phyloP scores from a whole-genome alignment of 2,888 invertebrate genomes.

The Oscheius myriophilus region DNA sequence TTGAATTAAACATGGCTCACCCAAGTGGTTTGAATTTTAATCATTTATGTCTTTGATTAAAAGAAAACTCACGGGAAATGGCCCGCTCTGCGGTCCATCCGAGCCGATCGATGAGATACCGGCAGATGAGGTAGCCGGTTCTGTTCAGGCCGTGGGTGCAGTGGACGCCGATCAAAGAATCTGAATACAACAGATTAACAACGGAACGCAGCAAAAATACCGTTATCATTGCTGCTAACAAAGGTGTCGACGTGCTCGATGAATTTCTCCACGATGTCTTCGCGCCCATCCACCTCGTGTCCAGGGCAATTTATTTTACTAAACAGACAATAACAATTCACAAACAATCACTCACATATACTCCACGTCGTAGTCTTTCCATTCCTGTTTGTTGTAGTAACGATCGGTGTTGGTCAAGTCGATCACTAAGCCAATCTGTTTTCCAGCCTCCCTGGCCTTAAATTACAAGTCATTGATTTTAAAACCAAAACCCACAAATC shows the following conservation, averaged over 20 bases:
- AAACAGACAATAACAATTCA: conserved; percentile 62
- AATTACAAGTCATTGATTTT: not conserved
- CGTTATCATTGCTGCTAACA: conserved; percentile 34
- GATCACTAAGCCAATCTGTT: conserved; percentile 70
- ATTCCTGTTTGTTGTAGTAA: conserved; percentile 63
- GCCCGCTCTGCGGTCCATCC: conserved; percentile 46
- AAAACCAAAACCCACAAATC: conserved; percentile 26
- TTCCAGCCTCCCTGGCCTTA: conserved; percentile 54
- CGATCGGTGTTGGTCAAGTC: conserved; percentile 72
- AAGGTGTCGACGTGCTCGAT: conserved; percentile 42
- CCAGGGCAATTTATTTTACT: conserved; percentile 56
- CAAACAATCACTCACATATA: conserved; percentile 40
- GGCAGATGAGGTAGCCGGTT: conserved; percentile 74
- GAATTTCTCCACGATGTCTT: conserved; percentile 55
- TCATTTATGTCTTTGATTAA: too few relatives aligned
- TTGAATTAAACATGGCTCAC: too few relatives aligned
- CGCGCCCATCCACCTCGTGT: conserved; percentile 54
- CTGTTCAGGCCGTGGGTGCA: conserved; percentile 76
- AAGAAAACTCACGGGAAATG: conserved; percentile 38
- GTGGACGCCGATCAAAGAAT: conserved; percentile 73
- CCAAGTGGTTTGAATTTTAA: too few relatives aligned
- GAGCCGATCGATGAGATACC: conserved; percentile 55
- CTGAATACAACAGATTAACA: conserved; percentile 58
- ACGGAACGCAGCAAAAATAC: conserved; percentile 23
- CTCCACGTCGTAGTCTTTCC: conserved; percentile 44